A percentile compares a stretch with the other conserved stretches of the same genome.
Evolutionary conservation across 2,888 invertebrate species (phyloP).

Genomic region (Pandemis heparana): DNA sequence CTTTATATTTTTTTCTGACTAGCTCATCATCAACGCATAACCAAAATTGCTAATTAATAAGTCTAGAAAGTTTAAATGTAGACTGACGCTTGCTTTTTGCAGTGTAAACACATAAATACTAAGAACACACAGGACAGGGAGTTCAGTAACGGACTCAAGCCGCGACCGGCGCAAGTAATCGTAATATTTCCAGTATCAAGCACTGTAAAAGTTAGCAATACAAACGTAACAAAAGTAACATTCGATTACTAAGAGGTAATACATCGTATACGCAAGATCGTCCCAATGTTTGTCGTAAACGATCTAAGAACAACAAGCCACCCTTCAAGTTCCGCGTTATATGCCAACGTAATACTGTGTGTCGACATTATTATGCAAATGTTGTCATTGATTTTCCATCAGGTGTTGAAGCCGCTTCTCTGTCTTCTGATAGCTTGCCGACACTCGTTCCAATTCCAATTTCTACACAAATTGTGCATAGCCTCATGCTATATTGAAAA

Average conservation of each 20-base stretch:
- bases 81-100: too few species aligned
- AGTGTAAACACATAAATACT: too few species aligned
- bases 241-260: neutral
- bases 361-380: conserved; percentile 54
- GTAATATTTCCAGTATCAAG: too few species aligned
- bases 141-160: too few species aligned
- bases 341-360: conserved; percentile 26
- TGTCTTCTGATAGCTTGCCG: conserved; percentile 38
- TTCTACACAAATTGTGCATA: conserved; percentile 44
- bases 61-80: too few species aligned
- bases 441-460: conserved; percentile 46
- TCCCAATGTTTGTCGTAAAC: conserved; percentile 8
- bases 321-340: conserved; percentile 10
- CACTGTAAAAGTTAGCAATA: neutral
- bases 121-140: too few species aligned
- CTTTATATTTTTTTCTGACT: too few species aligned
- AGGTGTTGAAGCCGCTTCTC: conserved; percentile 48
- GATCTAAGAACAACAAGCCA: conserved; percentile 17
- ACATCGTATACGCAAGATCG: neutral
- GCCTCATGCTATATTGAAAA: conserved; percentile 21
- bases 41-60: too few species aligned
- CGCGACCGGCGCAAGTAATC: too few species aligned
- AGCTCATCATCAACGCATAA: too few species aligned
- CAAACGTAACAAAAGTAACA: neutral
- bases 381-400: conserved; percentile 61